Evolutionary conservation across 2,113 vertebrate species (phyloP), one percentile per base, ranked within the genome.

Genomic region (Carlito syrichta): DNA sequence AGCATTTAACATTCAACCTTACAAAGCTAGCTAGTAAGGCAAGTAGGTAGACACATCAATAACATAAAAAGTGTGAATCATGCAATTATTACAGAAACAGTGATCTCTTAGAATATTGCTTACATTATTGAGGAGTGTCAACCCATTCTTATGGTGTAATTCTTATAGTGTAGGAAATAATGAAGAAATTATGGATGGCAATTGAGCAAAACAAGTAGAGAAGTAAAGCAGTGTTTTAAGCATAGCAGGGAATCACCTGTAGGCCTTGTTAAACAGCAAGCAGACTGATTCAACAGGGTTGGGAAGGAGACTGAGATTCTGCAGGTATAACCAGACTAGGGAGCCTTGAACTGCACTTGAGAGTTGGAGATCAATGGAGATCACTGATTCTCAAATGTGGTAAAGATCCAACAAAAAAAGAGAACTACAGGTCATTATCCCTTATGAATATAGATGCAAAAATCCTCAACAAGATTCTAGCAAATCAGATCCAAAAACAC

Each of bases 261-360:
- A 25, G 1, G 16, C 27, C 27, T 20, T 48, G 20, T n/a, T 17
- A 14, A 63, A 35, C 30, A 8, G 45, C 2, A 35, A 9, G 56
- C 5, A 7, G 63, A 66, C 4, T 5, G 32, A 38, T 48, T 60
- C 45, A 38, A 27, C 12, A 50, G 48, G 20, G 45, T 43, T 45
- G 12, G 19, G 32, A 13, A 23, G 50, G 6, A 32, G 6, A 20
- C 45, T 50, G 5, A 0, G 4, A 1, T 32, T 30, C 16, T 27
- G 25, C 11, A 20, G 1, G 20, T 48, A 69, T 38, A 3, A 11
- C 30, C 2, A 3, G 2, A 5, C 1, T 19, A 4, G 8, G 10
- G 50, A 83, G 43, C 43, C 45, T 74, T 56, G n/a, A 79, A 6
- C 56, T 3, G 23, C 17, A 14, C n/a, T 22, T 52, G 56, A 6